These are phyloP conservation scores for Cottus gobio DNA, from an alignment of 2,113 vertebrate genomes.

Conservation along the genomic window DNA sequence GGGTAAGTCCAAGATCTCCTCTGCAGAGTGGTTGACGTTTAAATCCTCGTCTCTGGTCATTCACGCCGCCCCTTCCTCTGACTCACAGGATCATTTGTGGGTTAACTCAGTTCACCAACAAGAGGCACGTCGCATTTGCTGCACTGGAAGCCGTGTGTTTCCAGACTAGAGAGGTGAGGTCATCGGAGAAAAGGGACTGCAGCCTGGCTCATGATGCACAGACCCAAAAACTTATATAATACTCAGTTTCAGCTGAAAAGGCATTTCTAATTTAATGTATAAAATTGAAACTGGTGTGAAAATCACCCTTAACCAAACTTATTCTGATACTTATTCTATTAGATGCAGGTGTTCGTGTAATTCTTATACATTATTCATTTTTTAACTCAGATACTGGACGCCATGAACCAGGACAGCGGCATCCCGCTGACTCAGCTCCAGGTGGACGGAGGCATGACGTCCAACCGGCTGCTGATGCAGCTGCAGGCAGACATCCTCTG, in stretches of 20 bases:
- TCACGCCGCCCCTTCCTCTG: neutral
- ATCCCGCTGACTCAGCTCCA: conserved; percentile 91
- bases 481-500: conserved; percentile 94
- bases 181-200: neutral
- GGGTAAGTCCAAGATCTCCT: conserved; percentile 80
- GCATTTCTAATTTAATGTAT: neutral
- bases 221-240: neutral
- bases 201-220: neutral
- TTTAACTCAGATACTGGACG: conserved; percentile 89
- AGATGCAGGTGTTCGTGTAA: neutral
- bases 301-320: neutral
- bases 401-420: conserved; percentile 95
- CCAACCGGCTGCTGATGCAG: conserved; percentile 93
- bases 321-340: neutral
- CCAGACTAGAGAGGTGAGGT: conserved; percentile 90
- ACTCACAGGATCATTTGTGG: conserved; percentile 93
- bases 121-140: conserved; percentile 92
- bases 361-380: rapidly evolving
- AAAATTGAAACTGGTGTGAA: neutral
- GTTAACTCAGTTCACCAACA: conserved; percentile 95
- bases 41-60: neutral
- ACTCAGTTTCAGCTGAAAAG: neutral
- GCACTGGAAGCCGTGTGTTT: conserved; percentile 96
- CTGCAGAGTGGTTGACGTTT: rapidly evolving
- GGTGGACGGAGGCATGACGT: conserved; percentile 96